Evolutionary conservation across 2,113 vertebrate genomes (phyloP).

Genomic region (Corythornis vintsioides): DNA sequence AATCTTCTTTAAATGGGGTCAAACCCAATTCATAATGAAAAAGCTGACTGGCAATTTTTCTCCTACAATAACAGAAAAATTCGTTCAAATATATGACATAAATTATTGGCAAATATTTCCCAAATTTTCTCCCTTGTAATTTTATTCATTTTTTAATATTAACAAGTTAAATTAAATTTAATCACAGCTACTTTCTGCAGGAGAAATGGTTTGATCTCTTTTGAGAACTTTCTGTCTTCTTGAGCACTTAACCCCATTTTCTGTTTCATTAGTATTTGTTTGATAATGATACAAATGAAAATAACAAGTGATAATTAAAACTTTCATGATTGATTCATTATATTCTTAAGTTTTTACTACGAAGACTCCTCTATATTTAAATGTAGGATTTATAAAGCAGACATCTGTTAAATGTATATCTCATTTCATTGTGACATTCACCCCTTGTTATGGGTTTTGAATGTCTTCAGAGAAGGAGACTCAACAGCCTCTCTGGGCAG

Average conservation of each 20-base stretch:
- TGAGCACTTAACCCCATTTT: background rate
- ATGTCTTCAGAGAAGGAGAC: too few species aligned
- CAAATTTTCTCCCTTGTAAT: background rate
- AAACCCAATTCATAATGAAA: conserved; percentile 65
- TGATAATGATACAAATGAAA: background rate
- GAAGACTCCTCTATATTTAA: background rate
- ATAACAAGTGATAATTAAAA: background rate
- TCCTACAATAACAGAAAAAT: conserved; percentile 9
- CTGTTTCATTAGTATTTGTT: background rate
- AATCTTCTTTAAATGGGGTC: conserved; percentile 76
- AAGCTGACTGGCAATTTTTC: background rate
- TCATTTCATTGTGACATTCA: background rate
- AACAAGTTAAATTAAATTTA: conserved; percentile 30
- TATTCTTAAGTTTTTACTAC: background rate
- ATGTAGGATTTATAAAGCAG: background rate
- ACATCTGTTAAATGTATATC: background rate
- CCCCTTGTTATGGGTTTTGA: too few species aligned
- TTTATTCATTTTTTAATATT: conserved; percentile 25
- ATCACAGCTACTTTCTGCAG: background rate
- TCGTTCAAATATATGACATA: background rate
- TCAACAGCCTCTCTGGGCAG: too few species aligned
- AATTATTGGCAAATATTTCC: conserved; percentile 7
- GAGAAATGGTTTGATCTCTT: background rate
- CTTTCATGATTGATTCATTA: background rate
- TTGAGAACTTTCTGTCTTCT: background rate